Base-by-base conservation (phyloP, 2,888 invertebrate species). In the Ephialtes manifestator region DNA sequence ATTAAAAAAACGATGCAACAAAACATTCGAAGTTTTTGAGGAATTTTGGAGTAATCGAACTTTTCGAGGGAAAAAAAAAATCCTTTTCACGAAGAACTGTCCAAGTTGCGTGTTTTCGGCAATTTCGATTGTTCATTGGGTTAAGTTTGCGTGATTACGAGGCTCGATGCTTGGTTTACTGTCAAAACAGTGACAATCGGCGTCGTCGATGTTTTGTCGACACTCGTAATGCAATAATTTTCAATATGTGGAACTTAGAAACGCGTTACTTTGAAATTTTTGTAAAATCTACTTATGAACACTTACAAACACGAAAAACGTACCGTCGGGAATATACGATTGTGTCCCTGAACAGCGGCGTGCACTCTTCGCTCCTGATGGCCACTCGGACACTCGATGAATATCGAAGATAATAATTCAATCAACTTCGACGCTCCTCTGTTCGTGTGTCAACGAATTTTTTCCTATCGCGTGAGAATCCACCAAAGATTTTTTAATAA, bases 401-500 rank as follows among this genome's bases (percentile, higher is more conserved):
- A 46, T 46, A 46, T 13, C 5, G n/a, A 15, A 15, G 15, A 0
- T 4, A 15, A 15, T 15, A n/a, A 48, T 15, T 2, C 1, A 4
- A 4, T n/a, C 4, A 48, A 43, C 13, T 13, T 48, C 48, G n/a
- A 48, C 1, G 48, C 4, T 48, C n/a, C 1, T n/a, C 15, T 48
- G n/a, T 48, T 48, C 48, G 48, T 48, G 4, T 48, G 3, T 15
- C 28, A 48, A 28, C 5, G 24, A 28, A 48, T 28, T 28, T 48
- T 48, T 48, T 13, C 46, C n/a, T 24, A 5, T 5, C 68, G 24
- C 68, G 0, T 2, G 35, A 67, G 24, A 46, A 15, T 24, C 13
- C 15, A 46, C 20, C 28, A 35, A 76, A 81, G 71, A 77, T 76
- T 55, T n/a, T n/a, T n/a, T n/a, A n/a, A n/a, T 80, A 80, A 68